These are phyloP conservation scores for Mustela lutreola DNA, from an alignment of 2,113 vertebrate species.

Conservation along the genomic window DNA sequence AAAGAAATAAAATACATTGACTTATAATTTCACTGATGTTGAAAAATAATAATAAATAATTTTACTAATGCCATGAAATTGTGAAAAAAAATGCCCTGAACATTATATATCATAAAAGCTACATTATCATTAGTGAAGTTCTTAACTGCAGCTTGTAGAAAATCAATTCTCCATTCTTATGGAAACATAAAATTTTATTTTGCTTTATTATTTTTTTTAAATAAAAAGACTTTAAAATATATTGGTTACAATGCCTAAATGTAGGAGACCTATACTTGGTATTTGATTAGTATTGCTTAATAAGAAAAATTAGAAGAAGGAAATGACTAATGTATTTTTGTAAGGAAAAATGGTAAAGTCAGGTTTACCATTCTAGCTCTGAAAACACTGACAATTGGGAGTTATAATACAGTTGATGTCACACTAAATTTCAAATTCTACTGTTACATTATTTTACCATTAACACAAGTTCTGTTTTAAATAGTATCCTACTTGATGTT, in stretches of 20 bases:
- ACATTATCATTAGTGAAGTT: not conserved
- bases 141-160: not conserved
- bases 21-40: not conserved
- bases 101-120: not conserved
- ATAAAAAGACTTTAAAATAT: not conserved
- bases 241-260: not conserved
- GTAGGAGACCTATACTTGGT: not conserved
- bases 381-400: not conserved
- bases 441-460: not conserved
- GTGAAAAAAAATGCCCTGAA: not conserved
- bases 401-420: not conserved
- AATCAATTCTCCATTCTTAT: not conserved
- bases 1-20: not conserved
- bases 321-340: not conserved
- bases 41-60: not conserved
- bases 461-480: not conserved
- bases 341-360: not conserved
- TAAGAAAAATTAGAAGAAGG: not conserved
- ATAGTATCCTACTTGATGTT: not conserved
- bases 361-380: not conserved
- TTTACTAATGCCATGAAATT: not conserved
- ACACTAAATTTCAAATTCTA: not conserved
- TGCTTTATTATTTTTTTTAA: not conserved
- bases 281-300: not conserved
- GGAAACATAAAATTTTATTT: not conserved